Percentiles rank a stretch among this genome's conserved stretches.
Evolutionary conservation across 1,140 invertebrate genomes (phyloP).

Genomic region (Ceratina calcarata): DNA sequence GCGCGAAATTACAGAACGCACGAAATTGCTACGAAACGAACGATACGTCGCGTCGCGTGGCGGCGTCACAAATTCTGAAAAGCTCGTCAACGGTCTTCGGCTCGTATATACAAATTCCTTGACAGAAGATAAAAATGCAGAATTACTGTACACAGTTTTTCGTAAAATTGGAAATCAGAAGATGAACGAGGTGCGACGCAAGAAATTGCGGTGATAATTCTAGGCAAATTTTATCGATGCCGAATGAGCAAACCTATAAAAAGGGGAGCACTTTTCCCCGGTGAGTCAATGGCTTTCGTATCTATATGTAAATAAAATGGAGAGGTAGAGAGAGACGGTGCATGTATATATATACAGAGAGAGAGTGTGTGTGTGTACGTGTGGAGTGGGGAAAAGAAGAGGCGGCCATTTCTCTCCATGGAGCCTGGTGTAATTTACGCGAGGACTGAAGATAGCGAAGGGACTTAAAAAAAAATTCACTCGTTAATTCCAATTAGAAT

Average conservation of each 20-base stretch:
- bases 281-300: conserved; percentile 70
- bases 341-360: conserved; percentile 7
- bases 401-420: conserved; percentile 73
- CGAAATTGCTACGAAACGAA: conserved; percentile 16
- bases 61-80: neutral
- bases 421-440: conserved; percentile 71
- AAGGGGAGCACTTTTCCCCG: conserved; percentile 61
- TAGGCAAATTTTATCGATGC: conserved; percentile 65
- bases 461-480: conserved; percentile 52
- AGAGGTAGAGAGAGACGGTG: conserved; percentile 21
- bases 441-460: conserved; percentile 70
- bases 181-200: neutral
- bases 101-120: neutral
- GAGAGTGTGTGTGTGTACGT: neutral
- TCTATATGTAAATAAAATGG: conserved; percentile 77
- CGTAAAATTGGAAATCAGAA: neutral
- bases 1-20: conserved; percentile 10
- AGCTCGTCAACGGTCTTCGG: neutral
- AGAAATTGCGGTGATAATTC: conserved; percentile 52
- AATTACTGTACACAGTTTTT: neutral
- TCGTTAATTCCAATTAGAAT: too few relatives aligned
- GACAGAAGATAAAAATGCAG: neutral
- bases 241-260: conserved; percentile 63
- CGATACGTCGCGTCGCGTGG: conserved; percentile 1
- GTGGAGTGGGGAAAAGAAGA: conserved; percentile 66